A percentile compares a stretch with the other conserved stretches of the same genome.
phyloP scores from a whole-genome alignment of 2,888 invertebrate species.

The Trisateles emortualis region DNA sequence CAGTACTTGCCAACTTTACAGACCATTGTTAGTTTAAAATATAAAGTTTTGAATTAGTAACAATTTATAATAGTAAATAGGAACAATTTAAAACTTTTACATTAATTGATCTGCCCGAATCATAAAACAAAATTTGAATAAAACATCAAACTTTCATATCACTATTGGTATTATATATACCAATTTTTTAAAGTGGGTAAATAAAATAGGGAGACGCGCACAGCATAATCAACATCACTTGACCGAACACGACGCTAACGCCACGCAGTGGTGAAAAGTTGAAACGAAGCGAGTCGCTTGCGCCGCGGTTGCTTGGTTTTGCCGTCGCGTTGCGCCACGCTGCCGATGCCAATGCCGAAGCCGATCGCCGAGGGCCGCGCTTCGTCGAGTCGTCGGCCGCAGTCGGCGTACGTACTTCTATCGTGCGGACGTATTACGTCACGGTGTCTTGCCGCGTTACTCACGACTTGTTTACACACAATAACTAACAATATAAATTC shows the following conservation, averaged over 20 bases:
- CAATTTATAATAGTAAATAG: too few species aligned
- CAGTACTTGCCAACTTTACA: too few species aligned
- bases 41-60: too few species aligned
- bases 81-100: too few species aligned
- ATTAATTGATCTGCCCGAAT: too few species aligned
- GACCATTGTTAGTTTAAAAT: too few species aligned
- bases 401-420: constrained; percentile 64
- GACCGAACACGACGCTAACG: constrained; percentile 48
- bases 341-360: constrained; percentile 24
- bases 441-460: constrained; percentile 63
- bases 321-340: constrained; percentile 56
- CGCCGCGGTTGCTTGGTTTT: constrained; percentile 48
- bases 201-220: constrained; percentile 28
- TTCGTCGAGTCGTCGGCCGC: constrained; percentile 31
- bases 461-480: constrained; percentile 80
- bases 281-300: constrained; percentile 52
- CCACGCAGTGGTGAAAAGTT: constrained; percentile 66
- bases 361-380: constrained; percentile 48
- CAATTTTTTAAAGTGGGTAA: constrained; percentile 35
- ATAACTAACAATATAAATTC: constrained; percentile 68
- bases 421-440: constrained; percentile 63
- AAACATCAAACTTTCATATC: too few species aligned
- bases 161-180: not conserved
- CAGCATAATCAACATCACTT: constrained; percentile 43
- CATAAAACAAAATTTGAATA: too few species aligned